Percentiles rank a stretch among this genome's conserved stretches.
These are phyloP conservation scores for Zelostemma sp. DNA, from an alignment of 1,140 invertebrate species.

Conservation along the genomic window DNA sequence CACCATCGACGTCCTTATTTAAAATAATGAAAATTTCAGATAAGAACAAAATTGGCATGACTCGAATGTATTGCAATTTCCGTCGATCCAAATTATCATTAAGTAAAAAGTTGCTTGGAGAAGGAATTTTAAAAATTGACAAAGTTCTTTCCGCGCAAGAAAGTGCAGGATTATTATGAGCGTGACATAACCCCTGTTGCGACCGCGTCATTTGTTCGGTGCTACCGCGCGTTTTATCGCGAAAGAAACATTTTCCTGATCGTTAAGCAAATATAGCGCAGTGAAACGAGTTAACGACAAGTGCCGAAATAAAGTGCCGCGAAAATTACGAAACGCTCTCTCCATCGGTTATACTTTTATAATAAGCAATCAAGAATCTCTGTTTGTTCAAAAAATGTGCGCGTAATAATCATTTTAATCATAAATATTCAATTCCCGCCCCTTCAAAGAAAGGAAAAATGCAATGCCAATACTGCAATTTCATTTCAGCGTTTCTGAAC, in stretches of 20 bases:
- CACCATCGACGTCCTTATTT: too few species aligned
- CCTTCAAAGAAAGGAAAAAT: too few species aligned
- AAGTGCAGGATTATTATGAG: slow-evolving; percentile 12
- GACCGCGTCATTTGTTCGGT: slow-evolving; percentile 3
- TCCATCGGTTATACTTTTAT: neutral
- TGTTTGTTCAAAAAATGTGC: too few species aligned
- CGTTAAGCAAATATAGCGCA: slow-evolving; percentile 17
- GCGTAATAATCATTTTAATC: too few species aligned
- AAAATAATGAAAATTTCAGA: too few species aligned
- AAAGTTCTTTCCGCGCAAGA: neutral
- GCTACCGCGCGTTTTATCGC: slow-evolving; percentile 12
- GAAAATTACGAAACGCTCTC: slow-evolving; percentile 3
- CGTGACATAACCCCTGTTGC: slow-evolving; percentile 7
- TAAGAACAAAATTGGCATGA: too few species aligned
- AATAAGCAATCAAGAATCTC: neutral
- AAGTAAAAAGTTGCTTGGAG: too few species aligned
- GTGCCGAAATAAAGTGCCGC: slow-evolving; percentile 14
- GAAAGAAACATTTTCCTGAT: slow-evolving; percentile 22
- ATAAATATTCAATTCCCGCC: too few species aligned
- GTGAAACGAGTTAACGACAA: slow-evolving; percentile 5
- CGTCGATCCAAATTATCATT: too few species aligned
- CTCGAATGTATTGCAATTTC: too few species aligned
- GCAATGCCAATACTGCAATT: too few species aligned
- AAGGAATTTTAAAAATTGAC: neutral
- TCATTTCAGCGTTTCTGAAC: neutral